Evolutionary conservation across 2,113 vertebrate species (phyloP).

Genomic region (Tamias sibiricus): DNA sequence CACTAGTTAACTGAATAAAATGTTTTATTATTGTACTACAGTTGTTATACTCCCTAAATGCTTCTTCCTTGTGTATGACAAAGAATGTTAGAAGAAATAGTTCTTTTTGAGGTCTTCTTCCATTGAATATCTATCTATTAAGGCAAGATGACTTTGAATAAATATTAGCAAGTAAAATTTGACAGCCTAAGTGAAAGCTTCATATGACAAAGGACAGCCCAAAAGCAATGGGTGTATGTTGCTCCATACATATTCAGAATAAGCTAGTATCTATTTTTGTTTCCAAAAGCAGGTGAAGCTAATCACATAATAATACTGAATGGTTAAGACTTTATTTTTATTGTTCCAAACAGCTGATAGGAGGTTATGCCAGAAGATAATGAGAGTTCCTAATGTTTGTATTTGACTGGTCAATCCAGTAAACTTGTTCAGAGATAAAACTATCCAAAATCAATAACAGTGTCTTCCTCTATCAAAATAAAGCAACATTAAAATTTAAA

Average conservation of each 20-base stretch:
- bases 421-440: background rate
- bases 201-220: background rate
- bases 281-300: slow-evolving; percentile 72
- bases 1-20: background rate
- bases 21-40: background rate
- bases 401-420: slow-evolving; percentile 4
- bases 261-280: slow-evolving; percentile 49
- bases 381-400: background rate
- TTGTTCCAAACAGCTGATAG: slow-evolving; percentile 64
- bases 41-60: background rate
- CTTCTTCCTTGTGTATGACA: background rate
- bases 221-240: background rate
- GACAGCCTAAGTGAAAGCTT: background rate
- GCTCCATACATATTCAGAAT: slow-evolving; percentile 5
- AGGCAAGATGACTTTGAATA: background rate
- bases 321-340: slow-evolving; percentile 65
- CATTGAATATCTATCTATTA: background rate
- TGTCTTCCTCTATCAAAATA: slow-evolving; percentile 32
- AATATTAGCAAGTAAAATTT: slow-evolving; percentile 9
- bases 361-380: slow-evolving; percentile 57
- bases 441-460: background rate
- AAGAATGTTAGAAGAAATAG: background rate
- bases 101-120: background rate
- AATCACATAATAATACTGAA: slow-evolving; percentile 55
- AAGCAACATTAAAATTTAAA: slow-evolving; percentile 38